Percentiles rank a stretch among this genome's conserved stretches.
Conservation (phyloP, 2,113 vertebrate genomes). For the Emydocephalus ijimae region DNA sequence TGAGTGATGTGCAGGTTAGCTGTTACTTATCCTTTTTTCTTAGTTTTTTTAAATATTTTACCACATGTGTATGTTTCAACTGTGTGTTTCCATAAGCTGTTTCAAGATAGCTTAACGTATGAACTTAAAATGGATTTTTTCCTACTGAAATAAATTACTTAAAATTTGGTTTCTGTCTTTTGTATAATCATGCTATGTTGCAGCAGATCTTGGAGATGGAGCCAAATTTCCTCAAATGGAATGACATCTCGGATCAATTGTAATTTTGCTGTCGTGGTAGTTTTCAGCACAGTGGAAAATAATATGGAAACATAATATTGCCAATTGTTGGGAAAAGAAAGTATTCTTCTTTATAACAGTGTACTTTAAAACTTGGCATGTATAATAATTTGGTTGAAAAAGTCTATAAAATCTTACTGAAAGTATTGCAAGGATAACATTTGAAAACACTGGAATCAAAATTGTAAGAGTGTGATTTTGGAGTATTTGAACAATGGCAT, state of each 20-base stretch:
- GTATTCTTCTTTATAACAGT: neutral
- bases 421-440: neutral
- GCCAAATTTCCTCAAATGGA: constrained; percentile 1
- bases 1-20: constrained; percentile 81
- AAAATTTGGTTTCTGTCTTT: constrained; percentile 60
- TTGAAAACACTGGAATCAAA: neutral
- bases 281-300: constrained; percentile 24
- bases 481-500: neutral
- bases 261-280: constrained; percentile 12
- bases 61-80: constrained; percentile 63
- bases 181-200: neutral
- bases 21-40: constrained; percentile 66
- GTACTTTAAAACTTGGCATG: neutral
- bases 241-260: neutral
- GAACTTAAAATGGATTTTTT: constrained; percentile 73
- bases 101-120: constrained; percentile 68
- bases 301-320: neutral
- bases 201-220: fast-evolving
- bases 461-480: neutral
- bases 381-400: neutral
- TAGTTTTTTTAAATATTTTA: constrained; percentile 57
- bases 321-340: constrained; percentile 6
- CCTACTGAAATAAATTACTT: constrained; percentile 79
- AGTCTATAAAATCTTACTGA: neutral
- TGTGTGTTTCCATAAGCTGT: constrained; percentile 74